phyloP scores from a whole-genome alignment of 1,140 invertebrate genomes.

The Drosophila serrata region DNA sequence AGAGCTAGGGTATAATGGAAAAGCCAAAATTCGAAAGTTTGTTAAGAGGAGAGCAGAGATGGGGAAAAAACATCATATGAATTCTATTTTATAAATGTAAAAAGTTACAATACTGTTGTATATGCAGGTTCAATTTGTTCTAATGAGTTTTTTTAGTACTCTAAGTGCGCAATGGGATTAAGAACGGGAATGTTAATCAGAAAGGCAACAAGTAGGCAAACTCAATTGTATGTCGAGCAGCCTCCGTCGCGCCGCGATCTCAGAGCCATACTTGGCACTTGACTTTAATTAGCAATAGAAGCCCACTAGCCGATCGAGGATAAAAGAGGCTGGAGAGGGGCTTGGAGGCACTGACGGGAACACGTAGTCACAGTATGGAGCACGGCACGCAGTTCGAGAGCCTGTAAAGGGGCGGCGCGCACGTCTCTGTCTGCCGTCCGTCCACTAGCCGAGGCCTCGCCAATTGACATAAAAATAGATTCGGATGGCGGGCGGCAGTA shows the following conservation, averaged over 20 bases:
- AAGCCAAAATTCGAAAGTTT: neutral
- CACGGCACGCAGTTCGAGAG: constrained; percentile 7
- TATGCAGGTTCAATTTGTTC: neutral
- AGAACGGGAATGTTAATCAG: constrained; percentile 50
- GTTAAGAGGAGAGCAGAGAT: neutral
- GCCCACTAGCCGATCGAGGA: constrained; percentile 6
- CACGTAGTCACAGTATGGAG: constrained; percentile 13
- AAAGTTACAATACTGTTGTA: neutral
- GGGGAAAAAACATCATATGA: neutral
- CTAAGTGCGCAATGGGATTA: constrained; percentile 18
- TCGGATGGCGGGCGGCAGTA: constrained; percentile 33
- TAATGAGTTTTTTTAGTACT: constrained; percentile 4
- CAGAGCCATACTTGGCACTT: constrained; percentile 38
- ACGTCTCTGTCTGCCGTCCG: constrained; percentile 10
- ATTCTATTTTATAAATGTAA: neutral
- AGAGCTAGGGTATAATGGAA: neutral
- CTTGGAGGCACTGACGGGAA: neutral
- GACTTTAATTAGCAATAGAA: constrained; percentile 50
- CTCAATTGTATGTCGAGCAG: constrained; percentile 20
- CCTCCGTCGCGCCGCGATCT: constrained; percentile 4
- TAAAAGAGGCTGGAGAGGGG: neutral
- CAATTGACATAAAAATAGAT: constrained; percentile 75
- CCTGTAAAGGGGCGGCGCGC: constrained; percentile 57
- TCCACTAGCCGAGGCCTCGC: constrained; percentile 46
- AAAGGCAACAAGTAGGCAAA: constrained; percentile 42